These are phyloP conservation scores for Aelia acuminata DNA, from an alignment of 2,888 invertebrate genomes.

Conservation along the genomic window DNA sequence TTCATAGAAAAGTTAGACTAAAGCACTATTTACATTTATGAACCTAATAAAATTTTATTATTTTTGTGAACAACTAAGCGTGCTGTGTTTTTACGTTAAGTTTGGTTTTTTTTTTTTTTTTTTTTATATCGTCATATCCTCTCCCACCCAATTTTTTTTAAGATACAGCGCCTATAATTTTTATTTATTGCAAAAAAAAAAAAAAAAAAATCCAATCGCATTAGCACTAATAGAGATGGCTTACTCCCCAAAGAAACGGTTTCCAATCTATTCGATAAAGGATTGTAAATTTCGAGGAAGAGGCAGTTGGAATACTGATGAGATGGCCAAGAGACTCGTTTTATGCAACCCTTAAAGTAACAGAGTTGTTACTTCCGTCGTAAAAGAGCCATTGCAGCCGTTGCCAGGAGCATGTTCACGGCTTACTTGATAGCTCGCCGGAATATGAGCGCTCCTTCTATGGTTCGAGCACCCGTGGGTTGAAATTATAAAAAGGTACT, in stretches of 20 bases:
- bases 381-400: conserved; percentile 6
- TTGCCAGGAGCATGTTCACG: background rate
- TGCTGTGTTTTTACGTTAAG: too few species aligned
- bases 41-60: too few species aligned
- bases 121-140: too few species aligned
- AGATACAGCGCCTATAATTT: background rate
- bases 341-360: conserved; percentile 35
- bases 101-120: too few species aligned
- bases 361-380: conserved; percentile 15
- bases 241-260: background rate
- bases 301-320: conserved; percentile 9
- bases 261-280: conserved; percentile 15
- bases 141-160: too few species aligned
- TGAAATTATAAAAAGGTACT: too few species aligned
- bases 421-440: background rate
- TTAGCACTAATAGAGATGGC: background rate
- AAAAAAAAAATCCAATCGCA: background rate
- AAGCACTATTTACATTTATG: too few species aligned
- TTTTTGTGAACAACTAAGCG: too few species aligned
- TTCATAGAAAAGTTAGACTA: too few species aligned
- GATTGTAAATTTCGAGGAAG: background rate
- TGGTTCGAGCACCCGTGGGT: background rate
- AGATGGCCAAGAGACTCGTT: conserved; percentile 5
- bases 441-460: background rate
- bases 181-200: background rate